Base-by-base conservation (phyloP, 2,113 vertebrate species). In the Steatornis caripensis region DNA sequence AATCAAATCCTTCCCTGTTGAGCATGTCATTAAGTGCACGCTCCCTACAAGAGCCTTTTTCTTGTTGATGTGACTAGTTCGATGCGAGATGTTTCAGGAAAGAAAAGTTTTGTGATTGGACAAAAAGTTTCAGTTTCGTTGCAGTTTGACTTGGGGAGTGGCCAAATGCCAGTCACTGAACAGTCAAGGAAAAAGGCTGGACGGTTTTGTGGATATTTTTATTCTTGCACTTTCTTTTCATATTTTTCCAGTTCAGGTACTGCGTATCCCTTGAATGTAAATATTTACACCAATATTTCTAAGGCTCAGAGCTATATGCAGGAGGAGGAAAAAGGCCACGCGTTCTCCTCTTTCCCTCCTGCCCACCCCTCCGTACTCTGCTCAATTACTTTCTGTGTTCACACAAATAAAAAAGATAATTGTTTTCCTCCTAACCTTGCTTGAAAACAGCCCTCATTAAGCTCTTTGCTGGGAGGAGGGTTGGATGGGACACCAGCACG, bases 391-490 rank as follows among this genome's bases (percentile, higher is more conserved):
- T 76, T 75, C 74, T 89, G n/a, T 91, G 32, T 66, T 90, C 54
- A 9, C 74, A n/a, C 30, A 66, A 39, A 90, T 80, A 79, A 89
- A 84, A 92, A 87, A 91, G 64, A 10, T 29, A 48, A 80, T 93
- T 96, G 82, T 94, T 95, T 93, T 68, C 72, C 26, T 92, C 65
- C 54, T 89, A 71, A 87, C 58, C 61, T 78, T 71, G n/a, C 70
- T 92, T 60, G 74, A 61, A 93, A 96, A 60, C 54, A 90, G 41
- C 27, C 64, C 87, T 97, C 79, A 88, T 97, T 97, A 96, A 93
- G 64, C 14, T 60, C 57, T 34, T 21, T 80, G 58, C 29, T 60
- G 48, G 36, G 45, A 83, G 46, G 41, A 70, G 62, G 43, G 2
- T 39, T 88, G 82, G 71, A 26, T 54, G 36, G 70, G 57, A 84